Base-by-base conservation (phyloP, 1,140 invertebrate species). In the Plodia interpunctella region DNA sequence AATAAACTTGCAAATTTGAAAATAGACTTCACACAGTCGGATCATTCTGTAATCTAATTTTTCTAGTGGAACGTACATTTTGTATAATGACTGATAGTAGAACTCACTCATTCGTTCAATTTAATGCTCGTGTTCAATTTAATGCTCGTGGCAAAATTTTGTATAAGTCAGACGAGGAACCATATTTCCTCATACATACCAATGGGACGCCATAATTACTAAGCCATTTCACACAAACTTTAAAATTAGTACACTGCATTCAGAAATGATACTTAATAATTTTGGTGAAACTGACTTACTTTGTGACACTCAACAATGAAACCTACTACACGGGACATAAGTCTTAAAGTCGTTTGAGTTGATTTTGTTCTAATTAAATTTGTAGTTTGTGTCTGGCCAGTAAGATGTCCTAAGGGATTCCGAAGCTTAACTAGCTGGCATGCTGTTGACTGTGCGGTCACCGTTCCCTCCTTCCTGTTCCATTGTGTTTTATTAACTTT, bases 281-380 rank as follows among this genome's bases (percentile, higher is more conserved):
- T 44, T 15, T 32, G 9, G 8, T 9, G 8, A 32, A 32, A 32
- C 30, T 6, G 13, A 15, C 13, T 17, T 44, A 44, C 8, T 2
- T 17, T 15, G 13, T 15, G 38, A 32, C 13, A 15, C n/a, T 44
- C 13, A 0, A 44, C 1, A 15, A 15, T 44, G 1, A 44, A 44
- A 44, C 15, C 38, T 44, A 17, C 13, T 2, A 0, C 5, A 44
- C 13, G 1, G 15, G 2, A 17, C 38, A 15, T 44, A 44, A 17
- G 38, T 15, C 10, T 15, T 13, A 44, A 44, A 15, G 15, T 44
- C 2, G 38, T 15, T 1, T 44, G 38, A 1, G 2, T 6, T 44
- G 15, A 17, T 15, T 44, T 44, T 44, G 38, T 44, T 15, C 38
- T 44, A 44, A 44, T 44, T 44, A 44, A 44, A 44, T 44, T 44